Evolutionary conservation across 23 tunicate species (phyloP).

Genomic region (Aplidium turbinatum): DNA sequence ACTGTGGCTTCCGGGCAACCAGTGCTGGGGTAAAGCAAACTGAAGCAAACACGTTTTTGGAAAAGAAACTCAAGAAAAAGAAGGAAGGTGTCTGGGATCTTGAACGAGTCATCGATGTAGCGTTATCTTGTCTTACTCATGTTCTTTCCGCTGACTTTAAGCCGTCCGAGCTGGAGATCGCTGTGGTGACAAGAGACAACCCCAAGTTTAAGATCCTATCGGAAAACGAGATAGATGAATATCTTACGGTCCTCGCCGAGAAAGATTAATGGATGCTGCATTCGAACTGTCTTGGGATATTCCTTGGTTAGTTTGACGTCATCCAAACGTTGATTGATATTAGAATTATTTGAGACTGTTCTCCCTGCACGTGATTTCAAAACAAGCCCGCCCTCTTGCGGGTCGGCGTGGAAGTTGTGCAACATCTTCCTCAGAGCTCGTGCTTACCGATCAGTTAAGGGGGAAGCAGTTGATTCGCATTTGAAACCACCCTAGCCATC

Average conservation of each 20-base stretch:
- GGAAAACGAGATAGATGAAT: slow-evolving; percentile 74
- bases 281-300: too few relatives aligned
- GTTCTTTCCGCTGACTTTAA: slow-evolving; percentile 90
- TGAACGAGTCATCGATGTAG: slow-evolving; percentile 76
- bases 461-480: too few relatives aligned
- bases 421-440: too few relatives aligned
- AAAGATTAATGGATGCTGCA: too few relatives aligned
- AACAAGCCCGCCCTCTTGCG: too few relatives aligned
- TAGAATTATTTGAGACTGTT: too few relatives aligned
- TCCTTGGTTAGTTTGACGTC: too few relatives aligned
- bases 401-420: too few relatives aligned
- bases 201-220: slow-evolving; percentile 71
- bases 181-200: slow-evolving; percentile 64
- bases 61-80: slow-evolving; percentile 93
- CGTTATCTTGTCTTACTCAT: slow-evolving; percentile 86
- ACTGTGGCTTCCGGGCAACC: slow-evolving; percentile 92
- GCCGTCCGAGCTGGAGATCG: slow-evolving; percentile 91
- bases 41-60: slow-evolving; percentile 95
- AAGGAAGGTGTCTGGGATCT: slow-evolving; percentile 71
- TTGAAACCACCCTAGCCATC: too few relatives aligned
- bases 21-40: slow-evolving; percentile 96
- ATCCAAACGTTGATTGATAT: too few relatives aligned
- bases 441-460: too few relatives aligned
- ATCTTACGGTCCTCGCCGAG: slow-evolving; percentile 85
- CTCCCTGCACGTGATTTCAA: too few relatives aligned